A percentile compares a stretch with the other conserved stretches of the same genome.
Evolutionary conservation across 1,140 invertebrate species (phyloP).

Genomic region (Drosophila orena): DNA sequence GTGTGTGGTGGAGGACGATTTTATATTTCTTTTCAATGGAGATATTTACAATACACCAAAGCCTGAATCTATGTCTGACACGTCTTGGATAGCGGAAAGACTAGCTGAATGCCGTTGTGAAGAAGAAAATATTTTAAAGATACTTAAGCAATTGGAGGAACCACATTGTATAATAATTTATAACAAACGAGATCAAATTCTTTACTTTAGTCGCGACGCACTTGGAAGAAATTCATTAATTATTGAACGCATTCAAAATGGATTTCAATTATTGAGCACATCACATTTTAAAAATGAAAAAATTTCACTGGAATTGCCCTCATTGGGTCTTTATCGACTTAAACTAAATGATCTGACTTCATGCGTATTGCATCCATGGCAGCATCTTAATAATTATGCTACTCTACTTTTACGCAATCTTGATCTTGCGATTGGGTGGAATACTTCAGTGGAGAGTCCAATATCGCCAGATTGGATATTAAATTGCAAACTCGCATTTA

Average conservation of each 20-base stretch:
- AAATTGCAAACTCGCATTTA: too few species aligned
- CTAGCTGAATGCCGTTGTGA: slow-evolving; percentile 31
- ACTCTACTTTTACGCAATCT: too few species aligned
- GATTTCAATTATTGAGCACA: slow-evolving; percentile 88
- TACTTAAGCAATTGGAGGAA: slow-evolving; percentile 87
- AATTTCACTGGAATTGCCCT: slow-evolving; percentile 88
- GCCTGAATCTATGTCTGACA: slow-evolving; percentile 48
- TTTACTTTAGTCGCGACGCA: slow-evolving; percentile 95
- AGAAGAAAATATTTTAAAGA: slow-evolving; percentile 15
- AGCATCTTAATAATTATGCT: slow-evolving; percentile 9
- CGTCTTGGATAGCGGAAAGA: slow-evolving; percentile 41
- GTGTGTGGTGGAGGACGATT: too few species aligned
- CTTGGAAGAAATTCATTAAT: slow-evolving; percentile 94
- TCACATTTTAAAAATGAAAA: slow-evolving; percentile 75
- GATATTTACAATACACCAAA: slow-evolving; percentile 86
- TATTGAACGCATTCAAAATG: slow-evolving; percentile 86
- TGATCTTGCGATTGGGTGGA: too few species aligned
- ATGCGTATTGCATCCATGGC: slow-evolving; percentile 63
- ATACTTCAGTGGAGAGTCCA: too few species aligned
- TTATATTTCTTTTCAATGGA: too few species aligned
- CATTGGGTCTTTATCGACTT: slow-evolving; percentile 84
- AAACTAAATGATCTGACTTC: slow-evolving; percentile 19
- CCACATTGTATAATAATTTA: slow-evolving; percentile 94
- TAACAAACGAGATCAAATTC: slow-evolving; percentile 86
- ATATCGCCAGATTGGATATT: too few species aligned